Base-by-base conservation (phyloP, 2,888 invertebrate species). In the Himalopsyche kuldschensis region DNA sequence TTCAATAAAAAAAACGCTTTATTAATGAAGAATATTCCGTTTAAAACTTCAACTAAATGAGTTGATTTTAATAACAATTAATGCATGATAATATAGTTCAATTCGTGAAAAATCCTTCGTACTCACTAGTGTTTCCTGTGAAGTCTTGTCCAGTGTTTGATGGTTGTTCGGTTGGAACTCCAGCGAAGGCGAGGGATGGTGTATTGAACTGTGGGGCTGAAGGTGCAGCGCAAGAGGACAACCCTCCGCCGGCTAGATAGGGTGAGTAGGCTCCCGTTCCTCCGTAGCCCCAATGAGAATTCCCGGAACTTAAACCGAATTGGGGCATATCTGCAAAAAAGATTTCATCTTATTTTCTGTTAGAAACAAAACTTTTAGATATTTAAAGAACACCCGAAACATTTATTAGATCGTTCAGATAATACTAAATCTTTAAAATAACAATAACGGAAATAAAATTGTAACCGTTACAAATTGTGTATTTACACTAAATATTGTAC, bases 231-330 rank as follows among this genome's bases (percentile, higher is more conserved):
- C 95, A 96, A 27, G 95, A 96, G 41, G 95, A 95, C 86, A 94
- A 88, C 87, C 94, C 93, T 88, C 94, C 93, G 78, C 93, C 90
- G 75, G 94, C 94, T 88, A 97, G 92, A 89, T 97, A 97, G 17
- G 97, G 96, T 0, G 97, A 96, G 90, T 97, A 97, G 17, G 96
- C 96, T 83, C 96, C 95, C 35, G 97, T 95, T 76, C 96, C 94
- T 69, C 97, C 95, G 89, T 97, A 97, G 86, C 97, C 96, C 97
- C 97, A 97, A 89, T 96, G 96, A 15, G 96, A 95, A 90, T 97
- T 97, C 87, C 96, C 94, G 88, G 96, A 95, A 89, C 96, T 95
- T 89, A 96, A 90, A 75, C 96, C 96, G 89, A 97, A 96, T 90
- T 96, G 96, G 87, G 96, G 94, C 96, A 97, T 96, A 90, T 96